A percentile compares a stretch with the other conserved stretches of the same genome.
phyloP scores from a whole-genome alignment of 1,140 invertebrate species.

The Aphelenchoides besseyi region DNA sequence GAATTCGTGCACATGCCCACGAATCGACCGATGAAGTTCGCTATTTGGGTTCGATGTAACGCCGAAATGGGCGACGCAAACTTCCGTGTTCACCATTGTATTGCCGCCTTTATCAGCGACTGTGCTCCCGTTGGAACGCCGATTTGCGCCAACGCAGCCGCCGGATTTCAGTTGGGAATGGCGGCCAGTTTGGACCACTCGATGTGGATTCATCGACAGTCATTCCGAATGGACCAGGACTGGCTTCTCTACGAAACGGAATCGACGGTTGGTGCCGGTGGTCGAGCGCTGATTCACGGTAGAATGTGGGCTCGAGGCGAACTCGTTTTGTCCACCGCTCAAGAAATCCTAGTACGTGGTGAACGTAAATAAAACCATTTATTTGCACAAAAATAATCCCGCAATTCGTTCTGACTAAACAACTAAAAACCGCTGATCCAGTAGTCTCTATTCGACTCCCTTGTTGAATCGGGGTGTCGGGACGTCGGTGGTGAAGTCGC shows the following conservation, averaged over 20 bases:
- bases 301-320: constrained; percentile 45
- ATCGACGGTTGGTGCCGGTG: constrained; percentile 32
- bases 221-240: constrained; percentile 49
- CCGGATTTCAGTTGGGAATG: constrained; percentile 44
- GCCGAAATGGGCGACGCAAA: constrained; percentile 35
- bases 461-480: too few relatives aligned
- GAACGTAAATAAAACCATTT: too few relatives aligned
- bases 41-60: constrained; percentile 32
- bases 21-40: constrained; percentile 36
- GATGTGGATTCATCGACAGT: constrained; percentile 47
- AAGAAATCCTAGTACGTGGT: constrained; percentile 44
- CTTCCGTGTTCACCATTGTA: constrained; percentile 33
- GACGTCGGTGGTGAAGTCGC: too few relatives aligned
- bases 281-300: constrained; percentile 45
- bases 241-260: constrained; percentile 53
- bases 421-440: too few relatives aligned
- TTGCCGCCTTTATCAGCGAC: constrained; percentile 31
- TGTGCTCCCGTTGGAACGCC: constrained; percentile 19
- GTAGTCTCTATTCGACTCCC: too few relatives aligned
- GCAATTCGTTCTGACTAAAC: too few relatives aligned
- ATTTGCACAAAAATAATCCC: too few relatives aligned
- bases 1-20: constrained; percentile 32
- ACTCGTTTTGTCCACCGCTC: constrained; percentile 45
- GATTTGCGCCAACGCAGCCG: constrained; percentile 11
- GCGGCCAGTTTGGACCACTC: constrained; percentile 50